A percentile compares a stretch with the other conserved stretches of the same genome.
These are phyloP conservation scores for Diceros bicornis DNA, from an alignment of 2,797 vertebrate genomes.

Conservation along the genomic window DNA sequence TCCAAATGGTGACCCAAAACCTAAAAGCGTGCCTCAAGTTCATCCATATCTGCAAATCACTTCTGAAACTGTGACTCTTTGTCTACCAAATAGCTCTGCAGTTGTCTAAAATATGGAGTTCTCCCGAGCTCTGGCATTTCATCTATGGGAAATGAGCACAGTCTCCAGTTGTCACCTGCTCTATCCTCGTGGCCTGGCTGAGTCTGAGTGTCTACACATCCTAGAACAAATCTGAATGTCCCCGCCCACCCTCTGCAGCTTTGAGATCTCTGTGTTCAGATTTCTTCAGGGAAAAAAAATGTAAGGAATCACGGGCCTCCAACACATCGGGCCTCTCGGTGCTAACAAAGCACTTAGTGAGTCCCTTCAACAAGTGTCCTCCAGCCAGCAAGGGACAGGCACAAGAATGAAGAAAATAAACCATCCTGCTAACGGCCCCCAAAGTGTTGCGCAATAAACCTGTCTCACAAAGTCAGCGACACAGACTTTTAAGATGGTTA, in stretches of 20 bases:
- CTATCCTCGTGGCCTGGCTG: neutral
- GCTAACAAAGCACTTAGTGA: neutral
- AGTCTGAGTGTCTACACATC: slow-evolving; percentile 46
- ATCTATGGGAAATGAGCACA: neutral
- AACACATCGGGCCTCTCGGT: neutral
- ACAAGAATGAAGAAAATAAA: neutral
- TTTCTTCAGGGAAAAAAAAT: slow-evolving; percentile 20
- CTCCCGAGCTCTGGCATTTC: neutral
- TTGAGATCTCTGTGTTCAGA: slow-evolving; percentile 63
- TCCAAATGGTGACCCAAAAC: neutral
- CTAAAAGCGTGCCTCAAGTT: neutral
- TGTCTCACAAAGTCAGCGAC: neutral
- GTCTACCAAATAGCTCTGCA: neutral
- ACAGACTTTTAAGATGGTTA: neutral
- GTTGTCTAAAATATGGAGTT: slow-evolving; percentile 19
- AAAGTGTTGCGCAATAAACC: fast-evolving
- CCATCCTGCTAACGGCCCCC: fast-evolving
- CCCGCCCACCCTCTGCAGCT: neutral
- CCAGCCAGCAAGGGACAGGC: neutral
- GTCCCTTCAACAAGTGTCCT: neutral
- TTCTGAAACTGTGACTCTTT: slow-evolving; percentile 23
- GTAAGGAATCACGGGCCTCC: slow-evolving; percentile 14
- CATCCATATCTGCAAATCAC: neutral
- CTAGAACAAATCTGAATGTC: slow-evolving; percentile 63
- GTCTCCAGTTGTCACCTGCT: slow-evolving; percentile 29